A percentile compares a stretch with the other conserved stretches of the same genome.
phyloP scores from a whole-genome alignment of 2,888 invertebrate species.

The Agrochola macilenta region DNA sequence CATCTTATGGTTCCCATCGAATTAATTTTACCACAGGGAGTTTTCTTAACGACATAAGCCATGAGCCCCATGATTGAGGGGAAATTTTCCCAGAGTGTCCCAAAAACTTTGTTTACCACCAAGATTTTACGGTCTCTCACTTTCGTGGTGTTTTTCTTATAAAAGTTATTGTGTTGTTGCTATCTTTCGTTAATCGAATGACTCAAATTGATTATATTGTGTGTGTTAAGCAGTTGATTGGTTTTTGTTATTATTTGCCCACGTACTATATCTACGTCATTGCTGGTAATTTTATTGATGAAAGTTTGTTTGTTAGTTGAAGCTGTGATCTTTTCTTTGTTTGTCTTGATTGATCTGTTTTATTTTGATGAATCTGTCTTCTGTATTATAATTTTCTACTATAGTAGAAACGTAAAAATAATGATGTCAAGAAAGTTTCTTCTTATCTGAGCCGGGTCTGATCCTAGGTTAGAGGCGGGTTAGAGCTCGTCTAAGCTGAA shows the following conservation, averaged over 20 bases:
- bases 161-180: slow-evolving; percentile 32
- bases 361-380: slow-evolving; percentile 8
- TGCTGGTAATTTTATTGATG: slow-evolving; percentile 52
- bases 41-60: slow-evolving; percentile 80
- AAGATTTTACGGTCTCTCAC: slow-evolving; percentile 41
- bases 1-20: slow-evolving; percentile 81
- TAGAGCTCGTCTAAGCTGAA: too few relatives aligned
- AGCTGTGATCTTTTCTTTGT: slow-evolving; percentile 9
- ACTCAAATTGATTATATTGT: slow-evolving; percentile 52
- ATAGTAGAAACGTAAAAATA: background rate
- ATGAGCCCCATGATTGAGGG: slow-evolving; percentile 69
- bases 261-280: slow-evolving; percentile 44
- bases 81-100: slow-evolving; percentile 67
- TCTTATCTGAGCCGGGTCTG: too few relatives aligned
- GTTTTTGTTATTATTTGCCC: slow-evolving; percentile 55
- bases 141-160: slow-evolving; percentile 43
- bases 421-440: background rate
- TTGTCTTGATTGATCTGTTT: slow-evolving; percentile 22
- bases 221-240: slow-evolving; percentile 45
- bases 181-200: slow-evolving; percentile 42
- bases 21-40: slow-evolving; percentile 83
- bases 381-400: background rate
- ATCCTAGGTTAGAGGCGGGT: background rate
- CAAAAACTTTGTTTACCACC: slow-evolving; percentile 66
- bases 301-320: slow-evolving; percentile 32